phyloP scores from a whole-genome alignment of 64 coral and sea anemone genomes.

The Montipora efflorescens region DNA sequence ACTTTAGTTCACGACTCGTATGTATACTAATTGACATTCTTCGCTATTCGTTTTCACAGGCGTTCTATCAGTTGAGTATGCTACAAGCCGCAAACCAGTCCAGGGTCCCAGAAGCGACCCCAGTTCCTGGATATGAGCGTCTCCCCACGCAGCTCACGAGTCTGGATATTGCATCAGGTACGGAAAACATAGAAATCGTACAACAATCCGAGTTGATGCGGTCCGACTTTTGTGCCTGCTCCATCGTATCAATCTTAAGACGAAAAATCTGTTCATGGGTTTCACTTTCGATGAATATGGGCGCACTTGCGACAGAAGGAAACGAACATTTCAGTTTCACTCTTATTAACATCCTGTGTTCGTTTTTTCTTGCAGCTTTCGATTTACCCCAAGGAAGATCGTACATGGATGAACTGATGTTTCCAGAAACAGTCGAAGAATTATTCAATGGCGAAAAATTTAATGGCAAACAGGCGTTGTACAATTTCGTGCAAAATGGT shows the following conservation, averaged over 20 bases:
- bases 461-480: not conserved
- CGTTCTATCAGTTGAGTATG: conserved; percentile 9
- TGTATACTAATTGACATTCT: not conserved
- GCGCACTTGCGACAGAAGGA: not conserved
- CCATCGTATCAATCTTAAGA: no score
- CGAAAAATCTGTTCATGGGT: not conserved
- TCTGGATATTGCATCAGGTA: conserved; percentile 13
- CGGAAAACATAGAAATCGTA: not conserved
- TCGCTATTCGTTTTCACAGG: not conserved
- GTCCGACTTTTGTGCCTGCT: no score
- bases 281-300: not conserved
- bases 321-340: not conserved
- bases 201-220: no score
- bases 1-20: not conserved
- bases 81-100: conserved; percentile 30
- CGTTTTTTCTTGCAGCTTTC: not conserved
- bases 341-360: not conserved
- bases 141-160: not conserved
- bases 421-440: conserved; percentile 3
- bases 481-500: not conserved
- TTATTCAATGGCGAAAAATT: conserved; percentile 16
- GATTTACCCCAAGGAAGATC: not conserved
- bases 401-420: not conserved
- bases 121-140: not conserved
- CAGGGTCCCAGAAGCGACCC: not conserved